Conservation (phyloP, 2,888 invertebrate genomes). For the Vanessa cardui region DNA sequence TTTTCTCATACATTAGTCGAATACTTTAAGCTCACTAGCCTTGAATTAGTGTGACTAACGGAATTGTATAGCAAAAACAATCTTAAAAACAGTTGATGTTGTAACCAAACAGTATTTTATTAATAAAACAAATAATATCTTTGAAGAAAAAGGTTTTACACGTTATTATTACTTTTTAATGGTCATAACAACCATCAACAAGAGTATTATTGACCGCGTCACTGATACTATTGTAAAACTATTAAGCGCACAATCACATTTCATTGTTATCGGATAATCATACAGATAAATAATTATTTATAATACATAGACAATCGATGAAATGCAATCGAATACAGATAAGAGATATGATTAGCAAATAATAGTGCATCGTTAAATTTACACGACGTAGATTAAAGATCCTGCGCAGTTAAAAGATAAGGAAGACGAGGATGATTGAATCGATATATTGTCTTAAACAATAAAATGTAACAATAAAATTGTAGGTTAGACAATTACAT, state of each 20-base stretch:
- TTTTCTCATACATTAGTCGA: too few species aligned
- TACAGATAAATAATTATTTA: conserved; percentile 14
- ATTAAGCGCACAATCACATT: neutral
- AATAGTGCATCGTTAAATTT: conserved; percentile 5
- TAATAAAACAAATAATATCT: too few species aligned
- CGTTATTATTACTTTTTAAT: neutral
- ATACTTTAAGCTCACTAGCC: too few species aligned
- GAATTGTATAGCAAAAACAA: too few species aligned
- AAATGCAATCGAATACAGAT: conserved; percentile 13
- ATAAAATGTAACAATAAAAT: neutral
- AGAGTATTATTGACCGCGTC: neutral
- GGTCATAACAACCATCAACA: too few species aligned
- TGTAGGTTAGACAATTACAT: neutral
- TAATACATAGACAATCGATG: conserved; percentile 18
- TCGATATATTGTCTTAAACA: neutral
- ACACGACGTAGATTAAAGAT: conserved; percentile 1
- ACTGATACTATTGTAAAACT: neutral
- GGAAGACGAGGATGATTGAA: neutral
- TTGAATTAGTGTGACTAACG: too few species aligned
- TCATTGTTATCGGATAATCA: conserved; percentile 15
- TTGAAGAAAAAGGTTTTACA: too few species aligned
- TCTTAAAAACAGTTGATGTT: too few species aligned
- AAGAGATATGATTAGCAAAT: neutral
- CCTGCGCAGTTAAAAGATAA: conserved; percentile 10
- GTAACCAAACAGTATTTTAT: too few species aligned